Conservation (phyloP, 2,888 invertebrate genomes). For the Ditula angustiorana region DNA sequence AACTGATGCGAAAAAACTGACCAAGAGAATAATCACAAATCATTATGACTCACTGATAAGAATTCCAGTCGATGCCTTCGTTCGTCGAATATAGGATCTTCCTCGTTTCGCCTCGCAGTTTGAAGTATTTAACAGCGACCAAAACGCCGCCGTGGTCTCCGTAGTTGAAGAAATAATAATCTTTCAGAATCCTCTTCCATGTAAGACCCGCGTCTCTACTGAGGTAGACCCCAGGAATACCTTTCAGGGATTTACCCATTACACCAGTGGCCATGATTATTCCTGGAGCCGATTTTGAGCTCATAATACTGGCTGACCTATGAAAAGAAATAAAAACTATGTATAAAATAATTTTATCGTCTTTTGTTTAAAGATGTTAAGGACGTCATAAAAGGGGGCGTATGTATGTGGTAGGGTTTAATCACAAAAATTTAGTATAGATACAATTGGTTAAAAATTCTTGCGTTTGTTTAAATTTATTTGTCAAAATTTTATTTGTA, state of each 20-base stretch:
- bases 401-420: neutral
- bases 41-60: constrained; percentile 78
- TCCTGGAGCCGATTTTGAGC: constrained; percentile 94
- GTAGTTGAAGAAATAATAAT: constrained; percentile 94
- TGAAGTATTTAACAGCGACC: constrained; percentile 93
- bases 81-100: constrained; percentile 94
- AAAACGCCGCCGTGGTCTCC: constrained; percentile 96
- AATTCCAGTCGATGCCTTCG: constrained; percentile 93
- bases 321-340: constrained; percentile 18
- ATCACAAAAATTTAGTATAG: neutral
- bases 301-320: constrained; percentile 92
- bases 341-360: neutral
- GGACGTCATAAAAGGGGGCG: neutral
- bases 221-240: constrained; percentile 92
- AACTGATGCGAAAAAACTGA: neutral
- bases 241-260: constrained; percentile 91
- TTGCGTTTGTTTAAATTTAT: neutral
- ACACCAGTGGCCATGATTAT: constrained; percentile 95
- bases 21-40: neutral
- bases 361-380: neutral
- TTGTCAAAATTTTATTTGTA: too few relatives aligned
- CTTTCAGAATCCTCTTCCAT: constrained; percentile 93
- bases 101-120: constrained; percentile 90
- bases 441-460: neutral
- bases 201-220: constrained; percentile 93